Evolutionary conservation across 2,888 invertebrate genomes (phyloP).

Genomic region (Tachina grossa): DNA sequence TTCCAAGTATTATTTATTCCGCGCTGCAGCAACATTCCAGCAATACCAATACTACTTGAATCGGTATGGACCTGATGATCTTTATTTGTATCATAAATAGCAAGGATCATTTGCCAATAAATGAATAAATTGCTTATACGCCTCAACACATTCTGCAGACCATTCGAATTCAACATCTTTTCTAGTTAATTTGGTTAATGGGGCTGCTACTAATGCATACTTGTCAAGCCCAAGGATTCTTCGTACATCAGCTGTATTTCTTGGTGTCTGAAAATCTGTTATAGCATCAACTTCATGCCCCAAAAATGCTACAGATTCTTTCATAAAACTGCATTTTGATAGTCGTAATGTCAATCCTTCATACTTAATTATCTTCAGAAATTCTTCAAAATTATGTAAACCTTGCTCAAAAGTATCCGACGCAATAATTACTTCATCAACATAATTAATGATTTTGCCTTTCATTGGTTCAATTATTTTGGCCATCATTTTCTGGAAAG

Average conservation of each 20-base stretch:
- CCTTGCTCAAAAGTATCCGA: conserved; percentile 49
- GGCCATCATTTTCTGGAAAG: background rate
- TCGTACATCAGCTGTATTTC: conserved; percentile 72
- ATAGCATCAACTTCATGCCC: conserved; percentile 74
- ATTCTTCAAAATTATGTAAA: conserved; percentile 40
- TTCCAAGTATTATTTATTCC: conserved; percentile 17
- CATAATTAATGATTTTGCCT: background rate
- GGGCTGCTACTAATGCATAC: conserved; percentile 72
- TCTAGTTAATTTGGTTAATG: conserved; percentile 68
- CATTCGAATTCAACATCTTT: conserved; percentile 61
- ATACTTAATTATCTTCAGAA: conserved; percentile 44
- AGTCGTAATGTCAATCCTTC: conserved; percentile 68
- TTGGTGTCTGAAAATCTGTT: conserved; percentile 71
- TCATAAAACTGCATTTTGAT: conserved; percentile 73
- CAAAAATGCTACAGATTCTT: conserved; percentile 72
- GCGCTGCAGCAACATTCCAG: conserved; percentile 77
- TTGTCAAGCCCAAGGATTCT: conserved; percentile 73
- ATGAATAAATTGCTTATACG: background rate
- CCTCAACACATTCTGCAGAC: conserved; percentile 47
- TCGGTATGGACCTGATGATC: conserved; percentile 76
- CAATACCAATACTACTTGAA: conserved; percentile 76
- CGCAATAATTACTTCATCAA: conserved; percentile 63
- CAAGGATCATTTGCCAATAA: conserved; percentile 72
- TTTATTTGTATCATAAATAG: conserved; percentile 65
- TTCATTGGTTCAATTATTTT: conserved; percentile 40